Evolutionary conservation across 2,113 vertebrate genomes (phyloP).

Genomic region (Pantherophis guttatus): DNA sequence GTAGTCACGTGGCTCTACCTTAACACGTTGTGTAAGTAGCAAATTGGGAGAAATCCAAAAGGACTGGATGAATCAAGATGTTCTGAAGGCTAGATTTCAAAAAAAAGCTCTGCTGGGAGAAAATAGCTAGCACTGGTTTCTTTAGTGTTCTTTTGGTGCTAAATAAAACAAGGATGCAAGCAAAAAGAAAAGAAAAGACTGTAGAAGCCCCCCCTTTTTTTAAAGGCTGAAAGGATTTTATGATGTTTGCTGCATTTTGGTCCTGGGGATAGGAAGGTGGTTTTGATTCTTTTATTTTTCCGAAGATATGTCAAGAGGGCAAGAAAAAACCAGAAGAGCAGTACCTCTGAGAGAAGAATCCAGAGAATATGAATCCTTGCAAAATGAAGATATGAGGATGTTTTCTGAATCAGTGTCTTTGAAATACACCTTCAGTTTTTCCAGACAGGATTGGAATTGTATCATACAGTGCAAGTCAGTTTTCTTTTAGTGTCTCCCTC

Average conservation of each 20-base stretch:
- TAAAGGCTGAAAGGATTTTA: constrained; percentile 23
- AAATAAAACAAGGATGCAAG: not conserved
- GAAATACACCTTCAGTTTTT: constrained; percentile 41
- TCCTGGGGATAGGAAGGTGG: not conserved
- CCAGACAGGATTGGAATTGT: constrained; percentile 40
- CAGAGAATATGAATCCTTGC: constrained; percentile 26
- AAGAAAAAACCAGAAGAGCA: not conserved
- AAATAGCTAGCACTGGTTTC: not conserved
- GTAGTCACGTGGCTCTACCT: not conserved
- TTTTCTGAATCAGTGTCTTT: not conserved
- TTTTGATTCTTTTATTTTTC: constrained; percentile 30
- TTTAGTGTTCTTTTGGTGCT: not conserved
- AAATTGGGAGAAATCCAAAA: not conserved
- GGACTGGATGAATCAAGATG: not conserved
- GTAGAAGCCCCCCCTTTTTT: not conserved
- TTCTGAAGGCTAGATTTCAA: accelerated
- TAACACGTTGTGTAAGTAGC: not conserved
- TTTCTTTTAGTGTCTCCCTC: not conserved
- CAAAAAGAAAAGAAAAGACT: not conserved
- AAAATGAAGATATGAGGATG: constrained; percentile 40
- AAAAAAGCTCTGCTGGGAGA: accelerated
- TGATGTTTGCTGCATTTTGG: constrained; percentile 40
- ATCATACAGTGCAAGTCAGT: constrained; percentile 11
- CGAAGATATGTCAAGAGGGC: constrained; percentile 9
- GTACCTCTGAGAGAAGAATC: constrained; percentile 30